Evolutionary conservation across 2,113 vertebrate species (phyloP), one percentile per base, ranked within the genome.

Genomic region (Ifrita kowaldi): DNA sequence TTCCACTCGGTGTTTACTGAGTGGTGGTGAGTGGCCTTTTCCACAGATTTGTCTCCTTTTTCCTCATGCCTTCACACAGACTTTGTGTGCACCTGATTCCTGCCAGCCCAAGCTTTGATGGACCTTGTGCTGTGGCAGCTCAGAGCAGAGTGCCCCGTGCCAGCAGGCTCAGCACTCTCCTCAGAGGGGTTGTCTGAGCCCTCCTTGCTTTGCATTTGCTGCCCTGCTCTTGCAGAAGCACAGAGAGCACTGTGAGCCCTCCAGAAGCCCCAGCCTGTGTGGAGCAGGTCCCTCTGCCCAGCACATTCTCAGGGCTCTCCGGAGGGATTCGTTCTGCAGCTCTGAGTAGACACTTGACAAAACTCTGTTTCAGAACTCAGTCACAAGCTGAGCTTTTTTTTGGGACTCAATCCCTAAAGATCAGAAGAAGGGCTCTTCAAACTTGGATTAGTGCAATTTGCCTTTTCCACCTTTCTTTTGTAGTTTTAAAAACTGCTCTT

Each of bases 391-490:
- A 67, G 95, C 89, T 89, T 95, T 73, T 84, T 76, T 71, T 52
- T 78, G 42, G 73, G 79, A 93, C 76, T 95, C 89, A 93, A 67
- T 86, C 68, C 94, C 64, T 44, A 86, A 70, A 89, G 93, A 96
- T 93, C 91, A 90, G 56, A 87, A 90, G 92, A 92, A 96, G 91
- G 64, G 76, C 89, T 93, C 95, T 96, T 97, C 89, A 95, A 46
- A 81, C 76, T 78, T 68, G 69, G 76, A 92, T 95, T 88, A 91
- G 91, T 84, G 76, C 94, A 95, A 96, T 95, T 95, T 92, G 80
- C 81, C 94, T 90, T 93, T 93, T 75, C 71, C 86, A 92, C 92
- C 90, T 93, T 95, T 81, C 94, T 93, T 95, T 95, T 95, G 92
- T 95, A 90, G 81, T 85, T 92, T 83, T 81, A 39, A 88, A 89